Percentiles rank a stretch among this genome's conserved stretches.
phyloP scores from a whole-genome alignment of 2,797 vertebrate genomes.

The Sebastes taczanowskii region DNA sequence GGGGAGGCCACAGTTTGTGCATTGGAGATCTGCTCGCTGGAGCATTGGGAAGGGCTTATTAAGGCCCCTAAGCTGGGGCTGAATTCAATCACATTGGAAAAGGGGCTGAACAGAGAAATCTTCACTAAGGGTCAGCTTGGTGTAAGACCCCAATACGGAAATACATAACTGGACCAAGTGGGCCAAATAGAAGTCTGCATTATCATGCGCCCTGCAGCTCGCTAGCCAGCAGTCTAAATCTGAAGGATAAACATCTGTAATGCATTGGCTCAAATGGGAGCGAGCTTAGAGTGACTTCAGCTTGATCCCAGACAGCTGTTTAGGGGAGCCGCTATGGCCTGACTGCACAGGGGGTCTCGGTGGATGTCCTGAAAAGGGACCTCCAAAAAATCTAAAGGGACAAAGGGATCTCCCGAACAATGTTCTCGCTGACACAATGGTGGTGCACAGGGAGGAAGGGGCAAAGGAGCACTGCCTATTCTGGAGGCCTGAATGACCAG shows the following conservation, averaged over 20 bases:
- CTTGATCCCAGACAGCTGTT: slow-evolving; percentile 81
- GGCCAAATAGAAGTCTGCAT: slow-evolving; percentile 43
- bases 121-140: slow-evolving; percentile 60
- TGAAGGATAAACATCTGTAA: slow-evolving; percentile 81
- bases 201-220: slow-evolving; percentile 50
- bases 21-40: slow-evolving; percentile 64
- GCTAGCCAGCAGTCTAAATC: slow-evolving; percentile 54
- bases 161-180: slow-evolving; percentile 53
- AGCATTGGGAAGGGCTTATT: slow-evolving; percentile 68
- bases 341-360: slow-evolving; percentile 71
- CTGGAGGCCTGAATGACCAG: slow-evolving; percentile 74
- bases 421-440: slow-evolving; percentile 76
- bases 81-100: slow-evolving; percentile 71
- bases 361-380: slow-evolving; percentile 75
- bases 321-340: slow-evolving; percentile 59
- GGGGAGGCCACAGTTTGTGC: slow-evolving; percentile 65
- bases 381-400: slow-evolving; percentile 76
- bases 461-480: slow-evolving; percentile 77
- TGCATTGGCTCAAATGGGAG: slow-evolving; percentile 65
- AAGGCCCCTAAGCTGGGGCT: slow-evolving; percentile 57
- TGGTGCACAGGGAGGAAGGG: slow-evolving; percentile 71
- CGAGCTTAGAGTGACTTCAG: slow-evolving; percentile 75
- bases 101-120: slow-evolving; percentile 58
- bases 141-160: slow-evolving; percentile 59
- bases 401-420: slow-evolving; percentile 78